phyloP scores from a whole-genome alignment of 2,797 vertebrate species.

The Adelosebastes latens region DNA sequence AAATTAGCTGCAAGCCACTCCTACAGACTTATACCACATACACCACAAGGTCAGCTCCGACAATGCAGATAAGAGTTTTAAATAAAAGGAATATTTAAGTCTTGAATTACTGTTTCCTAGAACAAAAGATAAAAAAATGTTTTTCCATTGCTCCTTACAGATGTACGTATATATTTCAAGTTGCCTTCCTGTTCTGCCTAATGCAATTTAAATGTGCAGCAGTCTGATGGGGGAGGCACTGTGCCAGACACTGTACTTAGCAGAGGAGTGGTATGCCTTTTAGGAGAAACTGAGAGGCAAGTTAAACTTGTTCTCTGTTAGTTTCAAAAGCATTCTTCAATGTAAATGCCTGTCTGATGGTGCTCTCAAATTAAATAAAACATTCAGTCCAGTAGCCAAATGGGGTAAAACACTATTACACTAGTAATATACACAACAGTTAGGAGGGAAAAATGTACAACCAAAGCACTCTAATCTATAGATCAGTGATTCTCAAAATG shows the following conservation, averaged over 20 bases:
- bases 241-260: constrained; percentile 58
- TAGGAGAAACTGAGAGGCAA: constrained; percentile 45
- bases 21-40: constrained; percentile 23
- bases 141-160: neutral
- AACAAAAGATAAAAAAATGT: neutral
- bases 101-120: neutral
- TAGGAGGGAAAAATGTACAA: neutral
- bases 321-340: constrained; percentile 27
- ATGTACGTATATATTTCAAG: constrained; percentile 16
- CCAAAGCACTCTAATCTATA: neutral
- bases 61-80: neutral
- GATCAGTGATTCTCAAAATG: neutral
- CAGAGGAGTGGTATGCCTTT: constrained; percentile 51
- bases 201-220: constrained; percentile 35
- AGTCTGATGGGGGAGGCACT: constrained; percentile 39
- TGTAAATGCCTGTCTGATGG: constrained; percentile 17
- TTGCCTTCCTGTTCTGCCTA: constrained; percentile 15
- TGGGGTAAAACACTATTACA: neutral
- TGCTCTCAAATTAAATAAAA: constrained; percentile 21
- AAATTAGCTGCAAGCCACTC: constrained; percentile 58
- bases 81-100: neutral
- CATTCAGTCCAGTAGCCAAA: constrained; percentile 21
- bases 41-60: constrained; percentile 12
- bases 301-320: constrained; percentile 5
- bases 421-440: neutral